Percentiles rank a stretch among this genome's conserved stretches.
Conservation (phyloP, 2,797 vertebrate genomes). For the Pseudochirops corinnae region DNA sequence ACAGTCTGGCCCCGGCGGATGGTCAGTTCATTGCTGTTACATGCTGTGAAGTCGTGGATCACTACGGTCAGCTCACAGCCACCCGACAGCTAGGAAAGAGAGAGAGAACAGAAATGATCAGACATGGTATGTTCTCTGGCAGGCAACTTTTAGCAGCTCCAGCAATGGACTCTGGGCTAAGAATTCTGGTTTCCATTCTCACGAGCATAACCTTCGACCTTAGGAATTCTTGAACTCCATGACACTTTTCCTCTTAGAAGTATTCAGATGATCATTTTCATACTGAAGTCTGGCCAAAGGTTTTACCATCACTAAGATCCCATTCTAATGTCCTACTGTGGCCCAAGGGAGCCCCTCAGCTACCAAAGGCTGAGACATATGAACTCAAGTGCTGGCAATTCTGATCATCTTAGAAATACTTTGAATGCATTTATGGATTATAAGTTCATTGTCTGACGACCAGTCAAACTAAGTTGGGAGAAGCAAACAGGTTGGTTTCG, state of each 20-base stretch:
- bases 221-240: fast-evolving
- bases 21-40: conserved; percentile 96
- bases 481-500: not conserved
- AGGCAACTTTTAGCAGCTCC: fast-evolving
- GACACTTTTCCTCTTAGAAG: not conserved
- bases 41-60: conserved; percentile 97
- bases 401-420: not conserved
- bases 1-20: conserved; percentile 97
- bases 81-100: conserved; percentile 91
- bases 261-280: fast-evolving
- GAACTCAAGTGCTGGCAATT: not conserved
- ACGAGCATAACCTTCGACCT: fast-evolving
- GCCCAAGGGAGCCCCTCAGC: not conserved
- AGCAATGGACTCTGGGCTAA: not conserved
- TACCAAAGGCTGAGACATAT: not conserved
- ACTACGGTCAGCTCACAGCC: conserved; percentile 98
- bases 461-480: not conserved
- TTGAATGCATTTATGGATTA: not conserved
- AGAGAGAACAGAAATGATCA: conserved; percentile 62
- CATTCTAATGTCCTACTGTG: fast-evolving
- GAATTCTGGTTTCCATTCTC: not conserved
- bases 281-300: not conserved
- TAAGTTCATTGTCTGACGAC: not conserved
- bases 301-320: not conserved
- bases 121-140: fast-evolving